Evolutionary conservation across 2,113 vertebrate species (phyloP), one percentile per base, ranked within the genome.

Genomic region (Mastomys coucha): DNA sequence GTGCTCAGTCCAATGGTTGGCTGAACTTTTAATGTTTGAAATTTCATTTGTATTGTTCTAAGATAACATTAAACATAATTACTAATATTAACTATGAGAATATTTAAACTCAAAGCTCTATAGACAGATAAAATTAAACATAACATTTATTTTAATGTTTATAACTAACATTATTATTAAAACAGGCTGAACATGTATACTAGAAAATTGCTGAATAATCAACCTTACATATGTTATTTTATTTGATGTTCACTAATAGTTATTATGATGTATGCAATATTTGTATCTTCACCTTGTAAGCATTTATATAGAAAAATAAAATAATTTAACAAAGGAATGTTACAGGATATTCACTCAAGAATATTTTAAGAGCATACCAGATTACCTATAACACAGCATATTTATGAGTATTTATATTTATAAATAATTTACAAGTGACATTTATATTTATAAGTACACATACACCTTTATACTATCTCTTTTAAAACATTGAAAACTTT

Each of bases 271-370:
- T 72, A 20, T 39, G 36, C 8, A 72, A 72, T 72, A 3, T 20
- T 72, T 72, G 5, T n/a, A 72, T 39, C 36, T 39, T 72, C 36
- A 7, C 9, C 36, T 39, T 72, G 6, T 72, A 39, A 72, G 2
- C 70, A 72, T 39, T 39, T 76, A 82, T 58, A 81, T 5, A 81
- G 1, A 86, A 63, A 92, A 73, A 72, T 51, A 65, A 97, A 45
- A 31, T 14, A 76, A 42, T 42, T 1, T 51, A 76, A 0, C 3
- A 82, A 22, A 69, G 28, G 65, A 67, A 82, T 63, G 20, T 73
- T 22, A 73, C 4, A 73, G 7, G 1, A 63, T 75, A 76, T n/a
- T 95, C 36, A 63, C 8, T 49, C 2, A 86, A 95, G 9, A 75
- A n/a, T 67, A 77, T 81, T 95, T 75, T 76, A 87, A 82, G 2